Conservation (phyloP, 2,113 vertebrate species). For the Lampris incognitus region DNA sequence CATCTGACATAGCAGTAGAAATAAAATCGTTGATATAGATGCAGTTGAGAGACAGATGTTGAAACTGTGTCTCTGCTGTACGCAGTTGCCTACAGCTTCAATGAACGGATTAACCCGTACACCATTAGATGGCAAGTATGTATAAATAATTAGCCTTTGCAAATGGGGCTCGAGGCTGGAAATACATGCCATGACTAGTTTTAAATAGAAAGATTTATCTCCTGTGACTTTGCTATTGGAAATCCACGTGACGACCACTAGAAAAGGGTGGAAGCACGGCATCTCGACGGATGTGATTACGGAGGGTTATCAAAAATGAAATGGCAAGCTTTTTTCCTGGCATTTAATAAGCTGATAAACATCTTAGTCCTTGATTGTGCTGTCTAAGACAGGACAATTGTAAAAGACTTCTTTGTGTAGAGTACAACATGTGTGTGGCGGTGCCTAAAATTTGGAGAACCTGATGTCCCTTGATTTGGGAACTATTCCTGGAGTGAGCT, state of each 20-base stretch:
- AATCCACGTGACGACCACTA: not conserved
- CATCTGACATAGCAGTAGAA: not conserved
- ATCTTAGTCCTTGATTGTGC: too few species aligned
- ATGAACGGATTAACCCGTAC: not conserved
- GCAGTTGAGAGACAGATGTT: conserved; percentile 1
- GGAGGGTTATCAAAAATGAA: not conserved
- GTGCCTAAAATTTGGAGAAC: too few species aligned
- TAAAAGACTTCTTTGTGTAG: too few species aligned
- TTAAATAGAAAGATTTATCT: not conserved
- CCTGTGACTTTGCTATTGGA: not conserved
- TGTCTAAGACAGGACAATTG: too few species aligned
- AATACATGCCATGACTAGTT: not conserved
- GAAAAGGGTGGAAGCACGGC: not conserved
- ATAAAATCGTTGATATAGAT: conserved; percentile 33
- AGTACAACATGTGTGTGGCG: too few species aligned
- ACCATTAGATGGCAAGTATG: not conserved
- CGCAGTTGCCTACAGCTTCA: not conserved
- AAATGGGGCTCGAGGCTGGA: not conserved
- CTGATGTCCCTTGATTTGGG: not conserved
- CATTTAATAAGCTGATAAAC: too few species aligned
- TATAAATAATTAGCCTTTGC: not conserved
- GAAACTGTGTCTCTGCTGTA: conserved; percentile 3
- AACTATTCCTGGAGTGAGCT: not conserved
- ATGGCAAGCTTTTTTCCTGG: not conserved
- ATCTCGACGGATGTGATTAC: conserved; percentile 7